Evolutionary conservation across 1,140 invertebrate genomes (phyloP).

Genomic region (Mercenaria mercenaria): DNA sequence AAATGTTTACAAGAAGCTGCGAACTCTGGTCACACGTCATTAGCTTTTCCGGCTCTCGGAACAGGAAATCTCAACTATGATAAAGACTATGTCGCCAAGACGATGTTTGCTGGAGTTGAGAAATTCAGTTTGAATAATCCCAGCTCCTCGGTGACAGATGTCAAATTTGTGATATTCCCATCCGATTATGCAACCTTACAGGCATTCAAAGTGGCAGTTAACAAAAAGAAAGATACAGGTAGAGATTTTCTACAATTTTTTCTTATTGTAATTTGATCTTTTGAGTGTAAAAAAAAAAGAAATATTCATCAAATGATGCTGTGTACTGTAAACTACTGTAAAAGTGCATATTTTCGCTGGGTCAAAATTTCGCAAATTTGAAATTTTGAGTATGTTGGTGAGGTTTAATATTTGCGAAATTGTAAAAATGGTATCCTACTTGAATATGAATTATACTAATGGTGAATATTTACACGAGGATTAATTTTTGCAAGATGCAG

Average conservation of each 20-base stretch:
- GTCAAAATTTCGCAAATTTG: too few species aligned
- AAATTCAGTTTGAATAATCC: constrained; percentile 1
- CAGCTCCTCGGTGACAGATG: constrained; percentile 20
- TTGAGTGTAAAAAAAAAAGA: not conserved
- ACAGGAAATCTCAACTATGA: constrained; percentile 67
- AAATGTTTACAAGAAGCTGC: constrained; percentile 60
- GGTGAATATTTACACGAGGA: too few species aligned
- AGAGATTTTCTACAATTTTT: not conserved
- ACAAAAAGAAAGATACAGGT: not conserved
- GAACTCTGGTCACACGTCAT: constrained; percentile 27
- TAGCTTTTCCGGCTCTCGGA: constrained; percentile 74
- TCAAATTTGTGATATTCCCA: constrained; percentile 71
- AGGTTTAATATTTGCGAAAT: too few species aligned
- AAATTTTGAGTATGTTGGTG: too few species aligned
- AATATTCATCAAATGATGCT: not conserved
- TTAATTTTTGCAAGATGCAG: too few species aligned
- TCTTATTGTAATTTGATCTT: not conserved
- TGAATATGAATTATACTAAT: too few species aligned
- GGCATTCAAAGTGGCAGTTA: constrained; percentile 11
- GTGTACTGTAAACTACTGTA: too few species aligned
- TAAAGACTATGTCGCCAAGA: constrained; percentile 65
- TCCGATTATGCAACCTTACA: constrained; percentile 36
- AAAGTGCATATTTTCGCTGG: too few species aligned
- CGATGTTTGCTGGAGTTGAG: constrained; percentile 66
- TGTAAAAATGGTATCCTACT: too few species aligned